Percentiles rank a stretch among this genome's conserved stretches.
Evolutionary conservation across 1,140 invertebrate genomes (phyloP).

Genomic region (Hypsibius dujardini): DNA sequence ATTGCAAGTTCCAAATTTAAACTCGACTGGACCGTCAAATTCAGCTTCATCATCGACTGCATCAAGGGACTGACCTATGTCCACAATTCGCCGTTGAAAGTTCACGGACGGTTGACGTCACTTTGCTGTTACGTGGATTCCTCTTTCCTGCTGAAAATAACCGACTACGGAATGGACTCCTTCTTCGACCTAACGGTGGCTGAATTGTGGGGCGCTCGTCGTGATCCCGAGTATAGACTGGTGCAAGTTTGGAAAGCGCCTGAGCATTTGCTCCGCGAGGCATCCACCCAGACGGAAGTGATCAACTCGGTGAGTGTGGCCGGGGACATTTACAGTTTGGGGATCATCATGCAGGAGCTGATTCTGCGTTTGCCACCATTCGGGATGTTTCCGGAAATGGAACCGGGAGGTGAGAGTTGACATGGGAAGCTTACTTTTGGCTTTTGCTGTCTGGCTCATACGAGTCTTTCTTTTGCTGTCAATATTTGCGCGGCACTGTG

Average conservation of each 20-base stretch:
- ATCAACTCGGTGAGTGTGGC: conserved; percentile 26
- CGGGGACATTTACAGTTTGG: conserved; percentile 76
- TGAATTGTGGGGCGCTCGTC: conserved; percentile 8
- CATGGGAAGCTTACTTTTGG: not conserved
- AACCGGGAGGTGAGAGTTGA: conserved; percentile 7
- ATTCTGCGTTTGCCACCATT: conserved; percentile 35
- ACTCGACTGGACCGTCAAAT: not conserved
- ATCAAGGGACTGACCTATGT: conserved; percentile 51
- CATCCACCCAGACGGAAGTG: not conserved
- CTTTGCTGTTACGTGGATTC: conserved; percentile 69
- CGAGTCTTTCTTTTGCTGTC: too few species aligned
- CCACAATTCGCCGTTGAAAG: conserved; percentile 52
- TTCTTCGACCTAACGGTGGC: conserved; percentile 12
- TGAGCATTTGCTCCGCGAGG: not conserved
- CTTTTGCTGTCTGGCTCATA: too few species aligned
- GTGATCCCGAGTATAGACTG: conserved; percentile 7
- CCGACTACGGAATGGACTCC: conserved; percentile 47
- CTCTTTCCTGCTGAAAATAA: conserved; percentile 66
- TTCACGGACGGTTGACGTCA: conserved; percentile 60
- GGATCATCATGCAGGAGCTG: conserved; percentile 76
- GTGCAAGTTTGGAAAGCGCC: conserved; percentile 16
- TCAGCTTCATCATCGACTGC: conserved; percentile 14
- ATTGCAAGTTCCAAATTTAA: not conserved
- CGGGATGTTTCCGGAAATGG: conserved; percentile 16
- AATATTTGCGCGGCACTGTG: too few species aligned